Conservation (phyloP, 2,797 vertebrate genomes). For the Dendrocincla fuliginosa region DNA sequence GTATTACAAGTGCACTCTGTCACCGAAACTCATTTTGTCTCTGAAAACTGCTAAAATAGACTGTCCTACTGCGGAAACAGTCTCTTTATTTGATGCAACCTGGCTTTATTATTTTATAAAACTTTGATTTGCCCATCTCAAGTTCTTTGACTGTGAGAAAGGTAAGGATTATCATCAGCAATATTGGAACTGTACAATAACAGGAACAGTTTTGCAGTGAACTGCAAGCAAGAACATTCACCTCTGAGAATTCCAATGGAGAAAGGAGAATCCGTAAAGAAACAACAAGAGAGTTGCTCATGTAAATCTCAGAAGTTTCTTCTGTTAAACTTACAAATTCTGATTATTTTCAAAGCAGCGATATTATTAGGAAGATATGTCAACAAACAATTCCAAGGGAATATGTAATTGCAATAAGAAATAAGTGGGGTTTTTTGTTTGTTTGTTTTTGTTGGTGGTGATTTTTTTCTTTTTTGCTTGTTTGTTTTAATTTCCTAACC, state of each 20-base stretch:
- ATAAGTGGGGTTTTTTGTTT: neutral
- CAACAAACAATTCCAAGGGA: neutral
- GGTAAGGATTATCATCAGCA: neutral
- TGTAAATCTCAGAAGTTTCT: neutral
- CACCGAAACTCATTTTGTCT: neutral
- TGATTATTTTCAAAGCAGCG: neutral
- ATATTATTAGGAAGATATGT: neutral
- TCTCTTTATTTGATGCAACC: neutral
- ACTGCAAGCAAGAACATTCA: neutral
- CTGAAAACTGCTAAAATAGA: neutral
- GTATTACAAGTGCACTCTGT: neutral
- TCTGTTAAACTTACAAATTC: neutral
- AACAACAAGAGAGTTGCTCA: neutral
- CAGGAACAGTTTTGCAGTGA: neutral
- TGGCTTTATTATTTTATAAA: conserved; percentile 32
- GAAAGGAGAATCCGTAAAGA: neutral
- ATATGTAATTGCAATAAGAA: neutral
- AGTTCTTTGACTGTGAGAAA: neutral
- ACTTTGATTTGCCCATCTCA: neutral
- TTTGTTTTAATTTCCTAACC: neutral
- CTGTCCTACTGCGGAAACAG: neutral
- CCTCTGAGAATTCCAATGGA: neutral
- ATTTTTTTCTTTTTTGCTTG: neutral
- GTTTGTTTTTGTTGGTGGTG: too few relatives aligned
- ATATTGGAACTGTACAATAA: neutral